These are phyloP conservation scores for Lissocephala sabroskyi DNA, from an alignment of 2,888 invertebrate species.

Conservation along the genomic window DNA sequence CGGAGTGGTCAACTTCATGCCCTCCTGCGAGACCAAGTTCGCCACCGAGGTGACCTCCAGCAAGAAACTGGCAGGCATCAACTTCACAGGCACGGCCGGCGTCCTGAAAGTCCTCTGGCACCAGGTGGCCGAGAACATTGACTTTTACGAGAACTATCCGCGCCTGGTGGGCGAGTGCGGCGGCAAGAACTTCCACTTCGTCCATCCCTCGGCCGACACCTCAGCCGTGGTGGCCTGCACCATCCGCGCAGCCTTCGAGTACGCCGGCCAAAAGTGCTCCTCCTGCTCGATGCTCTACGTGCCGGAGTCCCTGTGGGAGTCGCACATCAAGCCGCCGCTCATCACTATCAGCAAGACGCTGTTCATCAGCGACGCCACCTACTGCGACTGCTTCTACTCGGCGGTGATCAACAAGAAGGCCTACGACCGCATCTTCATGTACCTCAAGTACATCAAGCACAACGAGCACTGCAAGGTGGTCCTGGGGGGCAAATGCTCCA, in stretches of 20 bases:
- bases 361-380: slow-evolving; percentile 87
- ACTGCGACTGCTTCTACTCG: slow-evolving; percentile 85
- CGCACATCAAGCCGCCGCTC: slow-evolving; percentile 75
- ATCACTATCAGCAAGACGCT: slow-evolving; percentile 79
- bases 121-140: slow-evolving; percentile 89
- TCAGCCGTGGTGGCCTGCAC: slow-evolving; percentile 86
- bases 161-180: slow-evolving; percentile 96
- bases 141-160: slow-evolving; percentile 88
- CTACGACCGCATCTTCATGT: slow-evolving; percentile 86
- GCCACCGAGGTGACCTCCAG: slow-evolving; percentile 88
- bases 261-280: slow-evolving; percentile 97
- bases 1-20: slow-evolving; percentile 97
- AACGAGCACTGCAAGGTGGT: slow-evolving; percentile 75
- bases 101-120: slow-evolving; percentile 94
- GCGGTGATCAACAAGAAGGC: slow-evolving; percentile 97
- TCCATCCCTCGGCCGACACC: slow-evolving; percentile 91
- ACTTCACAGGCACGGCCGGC: slow-evolving; percentile 97
- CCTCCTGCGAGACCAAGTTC: slow-evolving; percentile 93
- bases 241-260: slow-evolving; percentile 94
- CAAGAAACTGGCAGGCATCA: slow-evolving; percentile 89
- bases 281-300: slow-evolving; percentile 97
- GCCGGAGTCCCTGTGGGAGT: slow-evolving; percentile 86
- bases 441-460: slow-evolving; percentile 84
- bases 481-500: slow-evolving; percentile 90
- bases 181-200: slow-evolving; percentile 98